Conservation (phyloP, 1,140 invertebrate species). For the Bicyclus anynana region DNA sequence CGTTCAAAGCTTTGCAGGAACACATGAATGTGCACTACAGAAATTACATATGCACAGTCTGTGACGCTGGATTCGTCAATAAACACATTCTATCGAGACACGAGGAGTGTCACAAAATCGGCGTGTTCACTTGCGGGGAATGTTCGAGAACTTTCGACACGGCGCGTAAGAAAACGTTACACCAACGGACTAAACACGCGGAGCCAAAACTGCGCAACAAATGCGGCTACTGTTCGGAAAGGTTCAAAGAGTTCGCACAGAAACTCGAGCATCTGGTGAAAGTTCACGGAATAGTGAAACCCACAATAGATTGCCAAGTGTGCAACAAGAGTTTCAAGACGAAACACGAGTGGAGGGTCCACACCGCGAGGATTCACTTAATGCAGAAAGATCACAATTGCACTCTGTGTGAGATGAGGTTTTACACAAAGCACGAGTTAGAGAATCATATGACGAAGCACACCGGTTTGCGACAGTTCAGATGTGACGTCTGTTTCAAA, state of each 20-base stretch:
- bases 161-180: slow-evolving; percentile 31
- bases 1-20: slow-evolving; percentile 39
- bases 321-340: slow-evolving; percentile 53
- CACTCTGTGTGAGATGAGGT: slow-evolving; percentile 53
- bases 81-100: slow-evolving; percentile 41
- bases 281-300: slow-evolving; percentile 43
- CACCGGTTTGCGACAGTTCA: slow-evolving; percentile 72
- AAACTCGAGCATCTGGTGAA: slow-evolving; percentile 42
- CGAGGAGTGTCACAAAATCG: slow-evolving; percentile 37
- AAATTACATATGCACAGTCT: slow-evolving; percentile 42
- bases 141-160: slow-evolving; percentile 35
- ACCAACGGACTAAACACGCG: slow-evolving; percentile 27
- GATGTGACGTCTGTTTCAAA: slow-evolving; percentile 75
- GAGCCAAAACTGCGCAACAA: slow-evolving; percentile 32
- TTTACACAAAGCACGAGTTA: slow-evolving; percentile 51
- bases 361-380: slow-evolving; percentile 55
- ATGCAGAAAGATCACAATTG: slow-evolving; percentile 57
- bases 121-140: slow-evolving; percentile 26
- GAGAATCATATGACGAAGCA: slow-evolving; percentile 75
- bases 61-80: slow-evolving; percentile 53
- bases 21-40: slow-evolving; percentile 47
- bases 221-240: slow-evolving; percentile 39
- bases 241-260: slow-evolving; percentile 42
- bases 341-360: slow-evolving; percentile 38
- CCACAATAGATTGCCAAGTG: slow-evolving; percentile 46